Conservation (phyloP, 1,140 invertebrate genomes). For the Callitettix versicolor region DNA sequence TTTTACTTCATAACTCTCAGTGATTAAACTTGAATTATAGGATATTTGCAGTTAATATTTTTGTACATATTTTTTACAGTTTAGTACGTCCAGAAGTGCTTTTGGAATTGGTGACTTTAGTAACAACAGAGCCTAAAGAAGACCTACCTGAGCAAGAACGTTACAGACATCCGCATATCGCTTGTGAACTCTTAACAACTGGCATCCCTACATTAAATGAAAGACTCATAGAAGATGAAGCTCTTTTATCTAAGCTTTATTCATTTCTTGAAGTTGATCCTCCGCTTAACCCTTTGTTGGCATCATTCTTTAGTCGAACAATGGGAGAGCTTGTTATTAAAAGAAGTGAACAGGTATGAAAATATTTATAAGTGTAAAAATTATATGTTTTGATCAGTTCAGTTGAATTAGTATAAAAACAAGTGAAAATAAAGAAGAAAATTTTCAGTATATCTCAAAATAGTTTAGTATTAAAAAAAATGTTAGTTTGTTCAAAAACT, state of each 20-base stretch:
- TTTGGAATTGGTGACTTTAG: constrained; percentile 73
- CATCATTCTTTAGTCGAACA: constrained; percentile 92
- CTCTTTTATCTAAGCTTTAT: constrained; percentile 73
- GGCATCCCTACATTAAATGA: constrained; percentile 80
- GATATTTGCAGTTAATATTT: no score
- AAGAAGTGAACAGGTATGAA: constrained; percentile 25
- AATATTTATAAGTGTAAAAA: background rate
- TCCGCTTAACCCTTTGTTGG: constrained; percentile 84
- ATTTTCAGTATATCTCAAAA: no score
- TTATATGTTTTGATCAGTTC: no score
- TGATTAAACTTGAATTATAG: no score
- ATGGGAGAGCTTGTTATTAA: constrained; percentile 38
- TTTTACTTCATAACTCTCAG: no score
- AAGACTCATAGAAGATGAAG: constrained; percentile 64
- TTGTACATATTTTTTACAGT: no score
- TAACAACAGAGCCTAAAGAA: constrained; percentile 70
- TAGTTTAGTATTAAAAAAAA: no score
- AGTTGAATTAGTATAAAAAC: no score
- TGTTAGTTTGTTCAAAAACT: no score
- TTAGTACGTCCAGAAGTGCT: constrained; percentile 72
- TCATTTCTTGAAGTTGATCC: constrained; percentile 77
- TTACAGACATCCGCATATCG: constrained; percentile 86
- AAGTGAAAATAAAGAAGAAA: no score
- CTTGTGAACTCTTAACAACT: constrained; percentile 85
- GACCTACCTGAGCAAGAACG: constrained; percentile 64